Evolutionary conservation across 2,888 invertebrate species (phyloP).

Genomic region (Drosophila dives): DNA sequence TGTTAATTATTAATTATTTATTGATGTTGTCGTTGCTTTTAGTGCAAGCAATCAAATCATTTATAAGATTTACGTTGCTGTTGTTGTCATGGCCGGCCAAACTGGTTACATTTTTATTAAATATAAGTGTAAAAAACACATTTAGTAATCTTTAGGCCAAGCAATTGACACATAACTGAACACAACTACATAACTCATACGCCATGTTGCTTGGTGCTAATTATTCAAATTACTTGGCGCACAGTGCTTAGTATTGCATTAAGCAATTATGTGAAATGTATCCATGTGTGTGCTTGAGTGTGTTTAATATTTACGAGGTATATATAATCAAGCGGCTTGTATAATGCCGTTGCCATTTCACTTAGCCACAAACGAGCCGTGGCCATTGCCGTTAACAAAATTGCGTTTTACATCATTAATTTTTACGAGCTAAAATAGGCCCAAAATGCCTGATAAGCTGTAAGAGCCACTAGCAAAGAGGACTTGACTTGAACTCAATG

Average conservation of each 20-base stretch:
- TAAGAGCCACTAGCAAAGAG: slow-evolving; percentile 33
- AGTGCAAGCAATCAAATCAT: slow-evolving; percentile 18
- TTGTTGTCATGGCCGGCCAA: slow-evolving; percentile 12
- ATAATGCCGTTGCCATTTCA: slow-evolving; percentile 74
- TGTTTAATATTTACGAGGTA: slow-evolving; percentile 55
- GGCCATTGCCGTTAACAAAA: slow-evolving; percentile 76
- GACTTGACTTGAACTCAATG: slow-evolving; percentile 15
- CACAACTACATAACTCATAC: slow-evolving; percentile 56
- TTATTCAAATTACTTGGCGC: slow-evolving; percentile 66
- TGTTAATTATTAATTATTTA: slow-evolving; percentile 57
- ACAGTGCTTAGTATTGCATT: slow-evolving; percentile 54
- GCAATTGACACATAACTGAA: slow-evolving; percentile 28
- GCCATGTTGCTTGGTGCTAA: slow-evolving; percentile 67
- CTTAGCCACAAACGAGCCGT: slow-evolving; percentile 79
- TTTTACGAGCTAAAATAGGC: slow-evolving; percentile 76
- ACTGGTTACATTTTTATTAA: slow-evolving; percentile 59
- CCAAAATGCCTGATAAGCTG: slow-evolving; percentile 76
- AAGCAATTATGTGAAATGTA: slow-evolving; percentile 59
- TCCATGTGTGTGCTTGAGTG: slow-evolving; percentile 9
- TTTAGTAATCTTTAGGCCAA: slow-evolving; percentile 45
- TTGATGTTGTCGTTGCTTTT: slow-evolving; percentile 24
- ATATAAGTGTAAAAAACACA: slow-evolving; percentile 13
- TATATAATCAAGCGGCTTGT: slow-evolving; percentile 59
- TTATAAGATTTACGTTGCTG: slow-evolving; percentile 20
- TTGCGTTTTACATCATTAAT: slow-evolving; percentile 80